Conservation (phyloP, 2,113 vertebrate genomes). For the Gymnarchus niloticus region DNA sequence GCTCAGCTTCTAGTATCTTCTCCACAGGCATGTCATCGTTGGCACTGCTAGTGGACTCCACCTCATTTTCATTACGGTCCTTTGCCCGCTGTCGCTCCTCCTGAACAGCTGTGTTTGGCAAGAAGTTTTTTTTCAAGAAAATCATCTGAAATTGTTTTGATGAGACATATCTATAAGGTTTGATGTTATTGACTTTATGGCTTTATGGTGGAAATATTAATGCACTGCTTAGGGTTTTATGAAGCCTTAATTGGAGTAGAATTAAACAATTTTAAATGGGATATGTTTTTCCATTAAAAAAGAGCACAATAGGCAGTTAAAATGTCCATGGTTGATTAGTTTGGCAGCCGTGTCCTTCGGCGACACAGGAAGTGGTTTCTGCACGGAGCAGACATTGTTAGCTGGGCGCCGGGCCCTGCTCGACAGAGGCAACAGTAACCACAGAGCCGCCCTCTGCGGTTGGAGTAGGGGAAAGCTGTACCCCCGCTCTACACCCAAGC, state of each 20-base stretch:
- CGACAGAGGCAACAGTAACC: slow-evolving; percentile 49
- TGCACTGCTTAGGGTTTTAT: slow-evolving; percentile 8
- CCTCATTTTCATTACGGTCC: slow-evolving; percentile 86
- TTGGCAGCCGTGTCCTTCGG: slow-evolving; percentile 26
- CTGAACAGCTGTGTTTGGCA: slow-evolving; percentile 80
- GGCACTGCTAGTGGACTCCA: slow-evolving; percentile 83
- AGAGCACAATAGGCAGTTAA: not conserved
- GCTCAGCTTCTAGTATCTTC: slow-evolving; percentile 93
- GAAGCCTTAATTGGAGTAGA: not conserved
- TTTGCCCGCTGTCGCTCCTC: slow-evolving; percentile 94
- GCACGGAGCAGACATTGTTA: slow-evolving; percentile 48
- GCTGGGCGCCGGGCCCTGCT: slow-evolving; percentile 42
- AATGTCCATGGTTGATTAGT: slow-evolving; percentile 41
- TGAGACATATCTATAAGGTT: not conserved
- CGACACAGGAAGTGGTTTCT: slow-evolving; percentile 60
- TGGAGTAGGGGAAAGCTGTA: slow-evolving; percentile 33
- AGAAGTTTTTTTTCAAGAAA: slow-evolving; percentile 18
- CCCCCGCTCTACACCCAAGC: not conserved
- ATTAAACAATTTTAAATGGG: slow-evolving; percentile 3
- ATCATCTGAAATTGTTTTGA: not conserved
- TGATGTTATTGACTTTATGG: not conserved
- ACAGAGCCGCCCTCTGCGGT: slow-evolving; percentile 47
- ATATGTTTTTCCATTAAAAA: not conserved
- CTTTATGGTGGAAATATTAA: slow-evolving; percentile 7
- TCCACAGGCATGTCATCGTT: slow-evolving; percentile 98